Conservation (phyloP, 2,113 vertebrate genomes). For the Tachuris rubrigastra region DNA sequence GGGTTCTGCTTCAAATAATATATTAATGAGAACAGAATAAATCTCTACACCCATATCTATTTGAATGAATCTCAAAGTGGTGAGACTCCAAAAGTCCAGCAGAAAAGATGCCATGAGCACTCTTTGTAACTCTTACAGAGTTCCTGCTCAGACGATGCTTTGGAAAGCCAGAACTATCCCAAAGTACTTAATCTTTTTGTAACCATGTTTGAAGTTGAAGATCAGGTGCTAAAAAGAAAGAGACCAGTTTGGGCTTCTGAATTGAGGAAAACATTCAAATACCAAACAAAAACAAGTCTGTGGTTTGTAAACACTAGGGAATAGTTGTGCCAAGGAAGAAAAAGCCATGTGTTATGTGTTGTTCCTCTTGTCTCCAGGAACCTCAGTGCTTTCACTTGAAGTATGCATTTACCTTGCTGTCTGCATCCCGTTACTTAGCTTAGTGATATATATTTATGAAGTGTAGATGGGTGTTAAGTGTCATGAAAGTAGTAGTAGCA, state of each 20-base stretch:
- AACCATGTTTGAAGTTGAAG: not conserved
- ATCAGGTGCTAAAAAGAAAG: not conserved
- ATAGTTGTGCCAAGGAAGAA: not conserved
- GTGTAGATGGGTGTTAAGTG: not conserved
- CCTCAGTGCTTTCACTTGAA: not conserved
- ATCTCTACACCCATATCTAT: not conserved
- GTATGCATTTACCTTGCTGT: not conserved
- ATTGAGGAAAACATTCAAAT: not conserved
- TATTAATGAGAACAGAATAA: not conserved
- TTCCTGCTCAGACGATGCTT: not conserved
- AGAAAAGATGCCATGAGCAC: not conserved
- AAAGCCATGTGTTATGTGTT: not conserved
- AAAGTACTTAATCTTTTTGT: not conserved
- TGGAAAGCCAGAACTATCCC: not conserved
- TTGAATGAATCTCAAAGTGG: not conserved
- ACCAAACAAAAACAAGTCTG: not conserved
- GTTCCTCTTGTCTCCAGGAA: not conserved
- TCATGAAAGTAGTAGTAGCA: slow-evolving; percentile 3
- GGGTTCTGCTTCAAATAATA: not conserved
- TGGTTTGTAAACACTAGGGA: not conserved
- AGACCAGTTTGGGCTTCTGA: not conserved
- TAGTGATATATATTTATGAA: not conserved
- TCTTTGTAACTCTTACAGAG: not conserved
- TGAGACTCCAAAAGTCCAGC: not conserved
- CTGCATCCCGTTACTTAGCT: not conserved